A percentile compares a stretch with the other conserved stretches of the same genome.
Conservation (phyloP, 2,888 invertebrate species). For the Dione juno region DNA sequence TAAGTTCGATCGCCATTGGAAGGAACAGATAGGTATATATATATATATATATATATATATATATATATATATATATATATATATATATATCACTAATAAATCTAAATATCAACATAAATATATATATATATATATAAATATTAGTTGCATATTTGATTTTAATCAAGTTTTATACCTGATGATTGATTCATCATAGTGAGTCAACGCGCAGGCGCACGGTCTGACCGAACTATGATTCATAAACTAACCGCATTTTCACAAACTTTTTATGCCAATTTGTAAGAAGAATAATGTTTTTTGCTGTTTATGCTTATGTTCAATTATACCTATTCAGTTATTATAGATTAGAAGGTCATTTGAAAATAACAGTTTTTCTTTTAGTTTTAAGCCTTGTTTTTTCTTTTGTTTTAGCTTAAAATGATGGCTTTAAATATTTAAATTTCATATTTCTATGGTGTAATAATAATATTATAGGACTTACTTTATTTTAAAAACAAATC, state of each 20-base stretch:
- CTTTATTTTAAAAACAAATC: no score
- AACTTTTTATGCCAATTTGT: conserved; percentile 30
- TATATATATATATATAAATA: not conserved
- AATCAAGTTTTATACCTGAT: conserved; percentile 6
- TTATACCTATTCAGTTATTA: conserved; percentile 1
- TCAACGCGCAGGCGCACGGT: conserved; percentile 42
- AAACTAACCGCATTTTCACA: conserved; percentile 30
- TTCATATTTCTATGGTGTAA: no score
- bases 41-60: no score
- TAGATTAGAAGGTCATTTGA: conserved; percentile 2
- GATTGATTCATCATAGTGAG: conserved; percentile 42
- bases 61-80: no score
- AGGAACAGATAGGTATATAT: no score
- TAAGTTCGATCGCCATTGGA: no score
- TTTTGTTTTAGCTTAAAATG: not conserved
- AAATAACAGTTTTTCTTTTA: not conserved
- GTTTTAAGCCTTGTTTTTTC: not conserved
- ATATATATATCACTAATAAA: not conserved
- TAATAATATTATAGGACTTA: no score
- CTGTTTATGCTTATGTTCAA: not conserved
- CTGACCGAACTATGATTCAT: conserved; percentile 37
- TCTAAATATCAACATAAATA: not conserved
- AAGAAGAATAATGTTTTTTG: conserved; percentile 17
- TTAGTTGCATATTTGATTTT: conserved; percentile 5
- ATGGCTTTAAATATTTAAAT: no score